phyloP scores from a whole-genome alignment of 2,888 invertebrate species.

The Cheilosia grossa region DNA sequence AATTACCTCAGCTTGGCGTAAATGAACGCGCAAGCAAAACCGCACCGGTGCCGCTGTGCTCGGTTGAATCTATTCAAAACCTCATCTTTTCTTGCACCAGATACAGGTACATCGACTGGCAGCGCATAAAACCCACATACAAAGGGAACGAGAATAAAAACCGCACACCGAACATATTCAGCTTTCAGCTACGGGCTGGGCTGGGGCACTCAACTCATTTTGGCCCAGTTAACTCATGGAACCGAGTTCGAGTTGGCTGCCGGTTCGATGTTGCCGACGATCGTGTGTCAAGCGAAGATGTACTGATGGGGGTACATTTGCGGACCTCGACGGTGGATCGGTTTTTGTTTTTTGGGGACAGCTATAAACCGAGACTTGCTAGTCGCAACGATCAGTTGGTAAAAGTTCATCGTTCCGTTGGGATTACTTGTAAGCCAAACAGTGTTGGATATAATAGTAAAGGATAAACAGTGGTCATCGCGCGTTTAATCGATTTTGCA shows the following conservation, averaged over 20 bases:
- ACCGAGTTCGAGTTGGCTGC: conserved; percentile 14
- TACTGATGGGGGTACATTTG: conserved; percentile 56
- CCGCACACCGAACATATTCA: conserved; percentile 52
- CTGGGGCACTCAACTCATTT: conserved; percentile 3
- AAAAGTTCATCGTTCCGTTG: conserved; percentile 82
- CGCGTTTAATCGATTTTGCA: conserved; percentile 20
- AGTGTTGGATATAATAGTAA: conserved; percentile 34
- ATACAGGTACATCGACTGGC: conserved; percentile 1
- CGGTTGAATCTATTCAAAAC: conserved; percentile 5
- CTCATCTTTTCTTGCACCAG: conserved; percentile 35
- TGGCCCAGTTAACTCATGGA: conserved; percentile 10
- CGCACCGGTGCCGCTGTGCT: background rate
- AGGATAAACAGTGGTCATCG: conserved; percentile 53
- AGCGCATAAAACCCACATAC: background rate
- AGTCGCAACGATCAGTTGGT: conserved; percentile 82
- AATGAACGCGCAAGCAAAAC: conserved; percentile 13
- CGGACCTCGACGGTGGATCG: conserved; percentile 46
- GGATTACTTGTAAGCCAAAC: conserved; percentile 73
- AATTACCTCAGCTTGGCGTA: conserved; percentile 23
- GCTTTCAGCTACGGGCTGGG: conserved; percentile 48
- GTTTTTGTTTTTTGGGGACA: conserved; percentile 80
- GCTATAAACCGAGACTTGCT: conserved; percentile 83
- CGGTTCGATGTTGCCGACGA: conserved; percentile 36
- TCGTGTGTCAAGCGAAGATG: conserved; percentile 21
- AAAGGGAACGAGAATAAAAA: background rate